A percentile compares a stretch with the other conserved stretches of the same genome.
phyloP scores from a whole-genome alignment of 2,888 invertebrate species.

The Harpagoxenus sublaevis region DNA sequence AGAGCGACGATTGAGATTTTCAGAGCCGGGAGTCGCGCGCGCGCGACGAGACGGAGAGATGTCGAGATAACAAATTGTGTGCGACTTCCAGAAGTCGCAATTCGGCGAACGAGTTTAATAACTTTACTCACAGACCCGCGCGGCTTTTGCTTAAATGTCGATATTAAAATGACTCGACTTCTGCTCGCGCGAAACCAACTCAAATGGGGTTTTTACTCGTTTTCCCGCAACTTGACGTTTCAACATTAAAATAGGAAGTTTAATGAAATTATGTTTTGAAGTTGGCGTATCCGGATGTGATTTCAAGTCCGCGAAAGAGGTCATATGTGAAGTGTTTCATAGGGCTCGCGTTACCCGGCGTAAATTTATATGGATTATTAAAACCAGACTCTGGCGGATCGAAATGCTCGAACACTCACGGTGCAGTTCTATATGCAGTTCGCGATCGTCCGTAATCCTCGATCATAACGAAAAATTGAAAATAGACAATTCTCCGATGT shows the following conservation, averaged over 20 bases:
- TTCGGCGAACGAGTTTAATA: background rate
- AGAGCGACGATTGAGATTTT: conserved; percentile 38
- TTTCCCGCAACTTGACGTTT: background rate
- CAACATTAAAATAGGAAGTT: background rate
- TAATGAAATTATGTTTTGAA: conserved; percentile 14
- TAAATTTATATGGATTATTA: conserved; percentile 9
- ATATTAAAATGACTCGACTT: conserved; percentile 12
- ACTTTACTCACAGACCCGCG: background rate
- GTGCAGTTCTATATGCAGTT: background rate
- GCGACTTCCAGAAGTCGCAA: background rate
- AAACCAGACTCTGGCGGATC: background rate
- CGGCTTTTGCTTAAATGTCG: conserved; percentile 9
- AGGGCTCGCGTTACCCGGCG: background rate
- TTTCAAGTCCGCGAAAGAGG: conserved; percentile 2
- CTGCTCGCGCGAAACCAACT: background rate
- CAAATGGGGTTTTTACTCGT: too few relatives aligned
- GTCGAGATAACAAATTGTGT: background rate
- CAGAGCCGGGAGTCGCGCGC: background rate
- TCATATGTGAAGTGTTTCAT: background rate
- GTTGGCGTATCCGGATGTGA: background rate
- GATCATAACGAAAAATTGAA: conserved; percentile 7
- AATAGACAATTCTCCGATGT: background rate
- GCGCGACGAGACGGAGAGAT: background rate
- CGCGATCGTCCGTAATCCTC: background rate
- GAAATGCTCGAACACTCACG: background rate